Conservation (phyloP, 2,888 invertebrate genomes). For the Pycnomerus fuliginosus region DNA sequence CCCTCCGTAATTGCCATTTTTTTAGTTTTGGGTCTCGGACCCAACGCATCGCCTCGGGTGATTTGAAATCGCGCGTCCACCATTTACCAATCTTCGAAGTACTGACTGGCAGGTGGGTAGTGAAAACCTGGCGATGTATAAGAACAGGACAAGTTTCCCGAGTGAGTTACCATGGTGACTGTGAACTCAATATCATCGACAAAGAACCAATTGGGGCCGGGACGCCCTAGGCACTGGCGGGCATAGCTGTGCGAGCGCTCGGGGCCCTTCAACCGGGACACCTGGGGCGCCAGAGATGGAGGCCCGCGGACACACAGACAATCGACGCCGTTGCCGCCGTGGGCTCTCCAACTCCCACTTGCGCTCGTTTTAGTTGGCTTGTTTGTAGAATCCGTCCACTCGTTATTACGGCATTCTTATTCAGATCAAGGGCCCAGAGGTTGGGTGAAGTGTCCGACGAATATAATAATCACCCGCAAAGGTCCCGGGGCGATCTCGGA, state of each 20-base stretch:
- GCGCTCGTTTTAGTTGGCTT: slow-evolving; percentile 20
- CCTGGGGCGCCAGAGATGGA: slow-evolving; percentile 42
- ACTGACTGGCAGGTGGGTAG: too few species aligned
- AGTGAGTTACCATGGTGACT: slow-evolving; percentile 45
- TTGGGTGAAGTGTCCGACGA: slow-evolving; percentile 20
- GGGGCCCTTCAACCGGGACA: slow-evolving; percentile 35
- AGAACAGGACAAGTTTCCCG: slow-evolving; percentile 31
- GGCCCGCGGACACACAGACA: slow-evolving; percentile 35
- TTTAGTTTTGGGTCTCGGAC: too few species aligned
- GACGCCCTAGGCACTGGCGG: slow-evolving; percentile 27
- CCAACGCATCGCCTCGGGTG: too few species aligned
- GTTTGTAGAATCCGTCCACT: slow-evolving; percentile 32
- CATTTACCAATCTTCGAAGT: too few species aligned
- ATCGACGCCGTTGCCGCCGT: slow-evolving; percentile 40
- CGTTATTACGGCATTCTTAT: slow-evolving; percentile 37
- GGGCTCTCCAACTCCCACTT: slow-evolving; percentile 20
- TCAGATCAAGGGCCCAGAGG: slow-evolving; percentile 30
- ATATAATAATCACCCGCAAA: slow-evolving; percentile 34
- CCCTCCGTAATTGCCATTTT: too few species aligned
- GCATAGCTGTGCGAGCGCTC: slow-evolving; percentile 37
- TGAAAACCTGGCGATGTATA: slow-evolving; percentile 24
- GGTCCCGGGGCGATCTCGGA: slow-evolving; percentile 6
- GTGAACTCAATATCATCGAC: slow-evolving; percentile 48
- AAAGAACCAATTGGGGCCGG: slow-evolving; percentile 44
- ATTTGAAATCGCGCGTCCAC: too few species aligned